phyloP scores from a whole-genome alignment of 2,797 vertebrate species.

The Apodemus agrarius region DNA sequence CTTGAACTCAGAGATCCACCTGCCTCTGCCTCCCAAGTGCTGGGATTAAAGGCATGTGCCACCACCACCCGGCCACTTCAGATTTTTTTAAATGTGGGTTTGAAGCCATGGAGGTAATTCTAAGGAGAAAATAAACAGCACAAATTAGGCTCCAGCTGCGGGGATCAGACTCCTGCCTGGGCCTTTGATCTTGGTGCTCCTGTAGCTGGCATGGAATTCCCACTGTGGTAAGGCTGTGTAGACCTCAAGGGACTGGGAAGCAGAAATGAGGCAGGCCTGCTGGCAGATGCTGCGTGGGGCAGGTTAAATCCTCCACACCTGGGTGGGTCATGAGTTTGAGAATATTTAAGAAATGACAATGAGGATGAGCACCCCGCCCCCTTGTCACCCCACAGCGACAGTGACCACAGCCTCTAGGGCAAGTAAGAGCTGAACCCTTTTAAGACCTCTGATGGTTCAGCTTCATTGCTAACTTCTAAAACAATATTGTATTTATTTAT shows the following conservation, averaged over 20 bases:
- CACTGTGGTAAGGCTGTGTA: not conserved
- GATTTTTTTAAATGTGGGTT: conserved; percentile 23
- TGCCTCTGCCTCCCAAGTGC: too few species aligned
- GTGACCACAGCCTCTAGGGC: too few species aligned
- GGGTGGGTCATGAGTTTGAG: not conserved
- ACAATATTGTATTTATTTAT: not conserved
- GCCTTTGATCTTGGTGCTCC: not conserved
- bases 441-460: too few species aligned
- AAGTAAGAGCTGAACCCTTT: not conserved
- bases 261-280: not conserved
- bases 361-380: rapidly evolving
- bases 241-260: not conserved
- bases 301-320: too few species aligned
- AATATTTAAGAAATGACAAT: not conserved
- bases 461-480: not conserved
- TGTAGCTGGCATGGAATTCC: not conserved
- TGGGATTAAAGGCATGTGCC: too few species aligned
- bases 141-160: conserved; percentile 17
- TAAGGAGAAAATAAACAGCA: conserved; percentile 29
- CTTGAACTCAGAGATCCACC: too few species aligned
- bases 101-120: not conserved
- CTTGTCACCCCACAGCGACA: too few species aligned
- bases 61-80: too few species aligned
- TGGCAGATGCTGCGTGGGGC: not conserved
- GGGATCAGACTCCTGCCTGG: not conserved